A percentile compares a stretch with the other conserved stretches of the same genome.
These are phyloP conservation scores for Encarsia formosa DNA, from an alignment of 2,888 invertebrate genomes.

Conservation along the genomic window DNA sequence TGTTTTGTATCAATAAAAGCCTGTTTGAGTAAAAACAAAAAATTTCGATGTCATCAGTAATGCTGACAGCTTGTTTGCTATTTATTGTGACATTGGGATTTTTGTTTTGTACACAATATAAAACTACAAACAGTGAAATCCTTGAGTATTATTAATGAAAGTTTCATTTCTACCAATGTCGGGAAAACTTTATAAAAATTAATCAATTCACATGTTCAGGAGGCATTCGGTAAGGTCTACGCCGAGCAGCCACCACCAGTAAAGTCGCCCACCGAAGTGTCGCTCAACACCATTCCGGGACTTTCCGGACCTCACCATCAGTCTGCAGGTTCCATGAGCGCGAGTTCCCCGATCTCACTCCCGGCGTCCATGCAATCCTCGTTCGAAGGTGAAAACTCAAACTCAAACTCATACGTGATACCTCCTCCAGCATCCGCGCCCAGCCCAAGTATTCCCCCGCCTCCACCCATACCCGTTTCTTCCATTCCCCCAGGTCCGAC, in stretches of 20 bases:
- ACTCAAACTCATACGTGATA: slow-evolving; percentile 53
- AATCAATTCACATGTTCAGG: slow-evolving; percentile 46
- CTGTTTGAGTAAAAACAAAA: too few relatives aligned
- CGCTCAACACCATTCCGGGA: slow-evolving; percentile 1
- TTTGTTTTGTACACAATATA: too few relatives aligned
- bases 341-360: slow-evolving; percentile 66
- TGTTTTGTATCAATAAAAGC: too few relatives aligned
- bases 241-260: slow-evolving; percentile 57
- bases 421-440: slow-evolving; percentile 50
- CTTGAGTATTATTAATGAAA: too few relatives aligned
- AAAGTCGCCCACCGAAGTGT: slow-evolving; percentile 48
- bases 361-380: slow-evolving; percentile 71
- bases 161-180: too few relatives aligned
- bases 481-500: slow-evolving; percentile 47
- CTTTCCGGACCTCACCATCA: slow-evolving; percentile 54
- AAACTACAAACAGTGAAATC: too few relatives aligned
- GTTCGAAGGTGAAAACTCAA: slow-evolving; percentile 78
- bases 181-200: too few relatives aligned
- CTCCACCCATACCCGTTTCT: slow-evolving; percentile 43
- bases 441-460: slow-evolving; percentile 48
- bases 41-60: too few relatives aligned
- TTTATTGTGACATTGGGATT: too few relatives aligned
- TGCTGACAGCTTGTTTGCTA: too few relatives aligned
- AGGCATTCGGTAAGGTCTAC: slow-evolving; percentile 70
- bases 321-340: slow-evolving; percentile 61